Conservation (phyloP, 2,113 vertebrate genomes). For the Arenaria interpres region DNA sequence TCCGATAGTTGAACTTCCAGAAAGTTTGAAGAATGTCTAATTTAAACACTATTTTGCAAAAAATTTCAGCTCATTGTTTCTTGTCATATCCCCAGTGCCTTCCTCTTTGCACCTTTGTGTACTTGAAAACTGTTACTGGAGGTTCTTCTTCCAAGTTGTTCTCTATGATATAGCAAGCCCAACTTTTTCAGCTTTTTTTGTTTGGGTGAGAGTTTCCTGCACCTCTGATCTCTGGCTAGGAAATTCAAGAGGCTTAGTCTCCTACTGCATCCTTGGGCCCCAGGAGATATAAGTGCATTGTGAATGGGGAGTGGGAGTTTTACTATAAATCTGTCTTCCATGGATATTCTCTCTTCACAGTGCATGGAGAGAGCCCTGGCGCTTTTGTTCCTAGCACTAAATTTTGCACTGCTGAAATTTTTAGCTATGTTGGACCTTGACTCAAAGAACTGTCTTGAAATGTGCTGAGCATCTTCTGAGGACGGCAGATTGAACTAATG, state of each 20-base stretch:
- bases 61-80: not conserved
- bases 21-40: not conserved
- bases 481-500: not conserved
- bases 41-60: not conserved
- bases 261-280: not conserved
- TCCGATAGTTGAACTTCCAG: not conserved
- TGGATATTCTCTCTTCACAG: not conserved
- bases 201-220: not conserved
- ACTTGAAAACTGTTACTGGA: not conserved
- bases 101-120: not conserved
- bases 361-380: not conserved
- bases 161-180: accelerated
- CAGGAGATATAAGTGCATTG: not conserved
- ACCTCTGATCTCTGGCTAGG: not conserved
- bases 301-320: not conserved
- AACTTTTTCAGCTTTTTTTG: not conserved
- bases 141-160: not conserved
- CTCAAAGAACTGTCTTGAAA: not conserved
- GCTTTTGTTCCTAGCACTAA: not conserved
- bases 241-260: not conserved
- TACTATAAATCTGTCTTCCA: not conserved
- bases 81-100: not conserved
- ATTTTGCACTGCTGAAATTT: not conserved
- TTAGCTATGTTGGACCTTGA: not conserved
- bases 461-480: not conserved